Conservation (phyloP, 2,797 vertebrate genomes). For the Rhodeus uyekii region DNA sequence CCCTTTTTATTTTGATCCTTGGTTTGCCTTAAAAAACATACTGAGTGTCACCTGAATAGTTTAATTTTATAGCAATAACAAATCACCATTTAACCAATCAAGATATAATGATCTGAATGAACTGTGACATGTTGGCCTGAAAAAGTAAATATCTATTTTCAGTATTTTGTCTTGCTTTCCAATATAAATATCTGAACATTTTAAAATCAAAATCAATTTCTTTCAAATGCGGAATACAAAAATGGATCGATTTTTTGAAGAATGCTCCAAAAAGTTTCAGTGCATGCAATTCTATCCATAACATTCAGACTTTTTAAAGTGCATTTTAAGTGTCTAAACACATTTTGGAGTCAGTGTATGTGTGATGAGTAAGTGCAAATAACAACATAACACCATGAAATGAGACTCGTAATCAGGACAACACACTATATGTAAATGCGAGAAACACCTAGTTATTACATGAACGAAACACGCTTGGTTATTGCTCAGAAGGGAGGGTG, state of each 20-base stretch:
- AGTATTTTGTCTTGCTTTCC: neutral
- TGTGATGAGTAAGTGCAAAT: slow-evolving; percentile 13
- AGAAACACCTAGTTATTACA: slow-evolving; percentile 52
- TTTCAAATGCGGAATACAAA: neutral
- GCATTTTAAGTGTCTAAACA: neutral
- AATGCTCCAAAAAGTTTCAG: neutral
- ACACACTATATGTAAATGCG: slow-evolving; percentile 26
- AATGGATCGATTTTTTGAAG: neutral
- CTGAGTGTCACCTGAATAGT: slow-evolving; percentile 4
- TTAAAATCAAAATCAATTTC: too few relatives aligned
- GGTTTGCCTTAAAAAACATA: slow-evolving; percentile 84
- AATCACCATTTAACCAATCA: neutral
- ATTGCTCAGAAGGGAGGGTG: slow-evolving; percentile 14
- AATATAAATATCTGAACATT: too few relatives aligned
- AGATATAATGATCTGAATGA: neutral
- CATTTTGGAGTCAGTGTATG: neutral
- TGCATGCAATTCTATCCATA: too few relatives aligned
- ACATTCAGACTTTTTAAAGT: neutral
- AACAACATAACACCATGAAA: neutral
- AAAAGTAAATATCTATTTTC: neutral
- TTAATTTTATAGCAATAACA: neutral
- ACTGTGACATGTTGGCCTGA: neutral
- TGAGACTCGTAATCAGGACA: neutral
- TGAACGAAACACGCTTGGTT: slow-evolving; percentile 21
- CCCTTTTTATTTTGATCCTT: slow-evolving; percentile 96